Evolutionary conservation across 1,140 invertebrate genomes (phyloP), one percentile per base, ranked within the genome.

Genomic region (Drosophila elegans): DNA sequence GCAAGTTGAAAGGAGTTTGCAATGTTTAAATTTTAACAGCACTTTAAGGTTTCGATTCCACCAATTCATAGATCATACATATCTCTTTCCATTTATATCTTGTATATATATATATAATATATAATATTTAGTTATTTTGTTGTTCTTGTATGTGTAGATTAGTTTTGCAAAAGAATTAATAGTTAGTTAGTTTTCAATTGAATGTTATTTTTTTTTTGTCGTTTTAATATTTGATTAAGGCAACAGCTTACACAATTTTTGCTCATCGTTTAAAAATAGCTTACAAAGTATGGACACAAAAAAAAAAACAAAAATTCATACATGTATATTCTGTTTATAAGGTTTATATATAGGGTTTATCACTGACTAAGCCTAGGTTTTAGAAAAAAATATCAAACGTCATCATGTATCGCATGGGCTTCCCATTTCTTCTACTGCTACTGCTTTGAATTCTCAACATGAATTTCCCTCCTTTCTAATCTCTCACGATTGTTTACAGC

Each of bases 351-450:
- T 45, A 57, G 51, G 64, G 44, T 75, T 60, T 86, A 86, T 86
- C 82, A 86, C 82, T 82, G 78, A 82, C 60, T 86, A 86, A 81
- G 74, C 46, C 69, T 85, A 85, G 44, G 49, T 66, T 56, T 63
- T 56, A 78, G 45, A 81, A 68, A 80, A 72, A 82, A 88, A 88
- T 88, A 88, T 88, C 83, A 88, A 88, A 88, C 60, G 72, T 88
- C 84, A 71, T 85, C 74, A 77, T 78, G 69, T 86, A 86, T 84
- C 81, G 74, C 77, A 81, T 78, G 59, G 38, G 38, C 38, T 55
- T 55, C 38, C n/a, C 12, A 41, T 13, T 59, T 41, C 13, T 32
- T 42, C 27, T 67, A 4, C 48, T 51, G 48, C 29, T 77, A 66
- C 42, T 56, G 63, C 41, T 46, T 72, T 62, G 44, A 46, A 53